Conservation (phyloP, 2,888 invertebrate species). For the Apodemia hepburni region DNA sequence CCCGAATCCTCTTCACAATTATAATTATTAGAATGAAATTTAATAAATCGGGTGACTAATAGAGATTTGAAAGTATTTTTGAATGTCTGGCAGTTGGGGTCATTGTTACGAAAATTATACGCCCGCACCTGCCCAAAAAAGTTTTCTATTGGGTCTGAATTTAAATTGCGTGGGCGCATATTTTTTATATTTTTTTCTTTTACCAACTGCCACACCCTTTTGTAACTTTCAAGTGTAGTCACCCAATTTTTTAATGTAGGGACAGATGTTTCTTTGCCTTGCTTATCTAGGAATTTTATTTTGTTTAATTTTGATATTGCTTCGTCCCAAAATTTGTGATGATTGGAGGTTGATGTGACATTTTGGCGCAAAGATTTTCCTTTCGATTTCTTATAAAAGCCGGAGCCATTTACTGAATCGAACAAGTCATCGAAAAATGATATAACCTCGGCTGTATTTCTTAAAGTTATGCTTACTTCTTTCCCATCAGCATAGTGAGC, state of each 20-base stretch:
- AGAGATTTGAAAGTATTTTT: conserved; percentile 33
- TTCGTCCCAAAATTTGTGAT: conserved; percentile 25
- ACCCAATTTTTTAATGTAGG: conserved; percentile 26
- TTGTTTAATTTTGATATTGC: conserved; percentile 20
- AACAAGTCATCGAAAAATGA: conserved; percentile 9
- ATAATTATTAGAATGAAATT: conserved; percentile 27
- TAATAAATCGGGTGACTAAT: conserved; percentile 33
- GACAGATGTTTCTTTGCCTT: conserved; percentile 23
- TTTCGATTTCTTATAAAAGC: conserved; percentile 22
- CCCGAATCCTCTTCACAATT: conserved; percentile 33
- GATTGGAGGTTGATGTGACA: conserved; percentile 17
- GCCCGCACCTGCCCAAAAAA: conserved; percentile 36
- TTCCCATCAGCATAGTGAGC: too few species aligned
- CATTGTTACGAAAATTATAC: conserved; percentile 36
- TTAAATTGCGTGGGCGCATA: conserved; percentile 25
- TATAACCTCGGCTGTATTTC: too few species aligned
- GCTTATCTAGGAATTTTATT: conserved; percentile 10
- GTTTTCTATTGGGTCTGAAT: conserved; percentile 28
- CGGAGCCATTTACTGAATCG: conserved; percentile 24
- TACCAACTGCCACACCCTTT: conserved; percentile 22
- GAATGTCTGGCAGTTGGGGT: conserved; percentile 34
- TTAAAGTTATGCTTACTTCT: too few species aligned
- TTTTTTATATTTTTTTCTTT: conserved; percentile 21
- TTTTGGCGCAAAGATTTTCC: conserved; percentile 23
- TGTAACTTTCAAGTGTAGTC: conserved; percentile 25